Evolutionary conservation across 2,888 invertebrate genomes (phyloP), one percentile per base, ranked within the genome.

Genomic region (Trissonchulus sp.): DNA sequence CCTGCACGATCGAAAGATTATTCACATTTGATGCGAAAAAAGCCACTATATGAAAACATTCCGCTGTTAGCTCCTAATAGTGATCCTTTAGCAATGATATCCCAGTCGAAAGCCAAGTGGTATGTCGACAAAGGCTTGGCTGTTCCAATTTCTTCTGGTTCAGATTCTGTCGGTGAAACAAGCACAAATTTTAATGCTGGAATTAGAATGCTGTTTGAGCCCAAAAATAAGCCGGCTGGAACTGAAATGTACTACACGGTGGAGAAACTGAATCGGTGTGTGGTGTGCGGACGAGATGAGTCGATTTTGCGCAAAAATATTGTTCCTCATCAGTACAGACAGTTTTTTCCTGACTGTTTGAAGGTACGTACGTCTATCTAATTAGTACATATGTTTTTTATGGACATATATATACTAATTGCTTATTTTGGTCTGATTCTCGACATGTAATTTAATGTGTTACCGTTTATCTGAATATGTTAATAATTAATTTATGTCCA

Each of bases 311-410:
- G 91, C 31, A 93, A 93, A 85, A 91, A 91, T 80, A 89, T 93
- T n/a, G 90, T 93, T 38, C 93, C 93, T 0, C 88, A 90, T 75
- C 92, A 93, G 84, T 93, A 93, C 82, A 88, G 92, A 78, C 91
- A 89, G 86, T 89, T 77, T 78, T 83, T 87, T 85, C 78, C 86
- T 88, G 89, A 88, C 72, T 87, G 90, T 63, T 90, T 92, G 89
- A 93, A 93, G 84, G 48, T 48, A 48, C 8, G 48, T n/a, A n/a
- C n/a, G n/a, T n/a, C n/a, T n/a, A n/a, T n/a, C n/a, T n/a, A n/a
- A n/a, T n/a, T n/a, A n/a, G n/a, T n/a, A n/a, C n/a, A n/a, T n/a
- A n/a, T n/a, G n/a, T n/a, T n/a, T n/a, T n/a, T n/a, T n/a, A n/a
- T n/a, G n/a, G n/a, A n/a, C n/a, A n/a, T n/a, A n/a, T n/a, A n/a